These are phyloP conservation scores for Celastrina argiolus DNA, from an alignment of 2,888 invertebrate species.

Conservation along the genomic window DNA sequence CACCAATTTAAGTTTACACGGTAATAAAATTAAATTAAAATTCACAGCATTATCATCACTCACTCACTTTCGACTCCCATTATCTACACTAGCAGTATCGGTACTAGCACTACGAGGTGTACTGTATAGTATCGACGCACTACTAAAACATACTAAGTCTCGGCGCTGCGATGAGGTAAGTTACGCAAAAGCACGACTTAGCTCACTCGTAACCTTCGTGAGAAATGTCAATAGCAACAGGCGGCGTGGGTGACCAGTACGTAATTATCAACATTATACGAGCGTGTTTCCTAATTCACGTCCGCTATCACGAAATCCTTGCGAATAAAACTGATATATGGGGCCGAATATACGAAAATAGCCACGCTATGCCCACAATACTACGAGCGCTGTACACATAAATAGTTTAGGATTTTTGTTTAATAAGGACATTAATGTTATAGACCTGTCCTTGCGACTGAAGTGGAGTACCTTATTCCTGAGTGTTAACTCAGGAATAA, in stretches of 20 bases:
- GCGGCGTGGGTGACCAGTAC: constrained; percentile 47
- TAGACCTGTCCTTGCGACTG: too few relatives aligned
- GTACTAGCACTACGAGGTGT: constrained; percentile 34
- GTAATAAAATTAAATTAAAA: not conserved
- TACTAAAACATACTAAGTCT: constrained; percentile 58
- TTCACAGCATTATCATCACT: constrained; percentile 24
- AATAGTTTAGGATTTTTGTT: not conserved
- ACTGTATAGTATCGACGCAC: constrained; percentile 48
- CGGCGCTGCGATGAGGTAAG: constrained; percentile 52
- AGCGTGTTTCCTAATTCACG: constrained; percentile 6
- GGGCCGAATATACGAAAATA: constrained; percentile 1
- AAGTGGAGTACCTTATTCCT: too few relatives aligned
- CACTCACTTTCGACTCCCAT: constrained; percentile 46
- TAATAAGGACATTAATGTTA: too few relatives aligned
- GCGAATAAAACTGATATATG: constrained; percentile 1
- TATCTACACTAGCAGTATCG: constrained; percentile 26
- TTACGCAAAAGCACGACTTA: constrained; percentile 73
- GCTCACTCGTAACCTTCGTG: constrained; percentile 58
- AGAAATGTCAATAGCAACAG: constrained; percentile 72
- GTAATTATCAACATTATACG: constrained; percentile 32
- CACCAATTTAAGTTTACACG: not conserved
- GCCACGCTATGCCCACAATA: not conserved
- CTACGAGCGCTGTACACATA: not conserved
- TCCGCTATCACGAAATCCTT: constrained; percentile 1
- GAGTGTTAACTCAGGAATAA: too few relatives aligned